Conservation (phyloP, 2,113 vertebrate genomes). For the Elephas maximus region DNA sequence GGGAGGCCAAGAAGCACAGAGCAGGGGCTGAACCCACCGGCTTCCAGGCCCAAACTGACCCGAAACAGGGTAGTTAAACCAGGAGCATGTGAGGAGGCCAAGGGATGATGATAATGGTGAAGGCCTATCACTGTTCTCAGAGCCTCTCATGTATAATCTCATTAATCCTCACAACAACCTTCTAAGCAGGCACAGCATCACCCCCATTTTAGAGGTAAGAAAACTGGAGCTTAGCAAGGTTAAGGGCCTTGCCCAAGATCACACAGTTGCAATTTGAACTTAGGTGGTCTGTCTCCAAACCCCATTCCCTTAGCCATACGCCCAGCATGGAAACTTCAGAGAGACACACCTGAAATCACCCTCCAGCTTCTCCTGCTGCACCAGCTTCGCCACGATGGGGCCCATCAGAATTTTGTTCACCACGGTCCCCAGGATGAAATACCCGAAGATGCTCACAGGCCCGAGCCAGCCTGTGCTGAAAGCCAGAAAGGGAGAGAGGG, state of each 20-base stretch:
- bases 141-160: neutral
- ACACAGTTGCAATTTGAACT: neutral
- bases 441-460: conserved; percentile 95
- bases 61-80: neutral
- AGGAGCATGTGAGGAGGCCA: neutral
- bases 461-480: conserved; percentile 97
- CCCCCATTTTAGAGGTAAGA: neutral
- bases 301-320: neutral
- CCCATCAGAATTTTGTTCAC: conserved; percentile 96
- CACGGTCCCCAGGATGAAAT: conserved; percentile 95
- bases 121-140: neutral
- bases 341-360: conserved; percentile 95
- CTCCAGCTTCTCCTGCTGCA: conserved; percentile 97
- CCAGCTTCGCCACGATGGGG: conserved; percentile 95
- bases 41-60: neutral
- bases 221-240: neutral
- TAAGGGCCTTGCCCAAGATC: neutral
- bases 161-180: neutral
- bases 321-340: neutral
- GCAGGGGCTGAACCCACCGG: neutral
- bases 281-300: neutral
- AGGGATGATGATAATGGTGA: neutral
- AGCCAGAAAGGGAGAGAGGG: neutral
- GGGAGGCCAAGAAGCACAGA: neutral
- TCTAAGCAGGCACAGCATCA: neutral